Conservation (phyloP, 1,140 invertebrate species). For the Drosophila tsacasi region DNA sequence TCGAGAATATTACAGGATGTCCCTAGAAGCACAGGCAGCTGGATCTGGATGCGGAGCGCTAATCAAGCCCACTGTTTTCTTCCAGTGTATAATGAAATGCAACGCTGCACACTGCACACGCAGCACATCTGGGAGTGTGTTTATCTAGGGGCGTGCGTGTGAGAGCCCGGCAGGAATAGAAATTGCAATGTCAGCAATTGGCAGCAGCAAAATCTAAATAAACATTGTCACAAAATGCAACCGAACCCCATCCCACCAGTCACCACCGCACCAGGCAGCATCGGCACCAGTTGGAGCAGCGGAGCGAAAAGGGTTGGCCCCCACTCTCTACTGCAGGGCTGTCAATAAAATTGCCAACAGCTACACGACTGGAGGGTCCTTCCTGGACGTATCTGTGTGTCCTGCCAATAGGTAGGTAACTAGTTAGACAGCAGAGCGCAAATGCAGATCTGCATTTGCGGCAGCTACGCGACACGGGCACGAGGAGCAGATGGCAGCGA, state of each 20-base stretch:
- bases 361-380: constrained; percentile 26
- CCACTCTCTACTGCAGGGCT: constrained; percentile 45
- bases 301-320: constrained; percentile 49
- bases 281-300: constrained; percentile 20
- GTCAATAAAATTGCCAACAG: constrained; percentile 83
- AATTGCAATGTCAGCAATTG: constrained; percentile 84
- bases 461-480: constrained; percentile 46
- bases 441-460: constrained; percentile 71
- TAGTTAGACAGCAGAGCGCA: constrained; percentile 68
- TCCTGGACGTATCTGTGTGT: constrained; percentile 45
- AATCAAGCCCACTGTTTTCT: constrained; percentile 38
- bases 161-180: constrained; percentile 71
- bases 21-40: background rate
- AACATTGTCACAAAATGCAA: constrained; percentile 84
- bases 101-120: constrained; percentile 73
- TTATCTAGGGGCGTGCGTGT: constrained; percentile 42
- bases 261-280: constrained; percentile 5
- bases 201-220: constrained; percentile 84
- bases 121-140: constrained; percentile 58
- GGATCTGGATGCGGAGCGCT: background rate
- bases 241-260: constrained; percentile 38
- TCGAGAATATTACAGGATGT: background rate
- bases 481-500: constrained; percentile 49
- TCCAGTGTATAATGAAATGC: constrained; percentile 71
- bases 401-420: constrained; percentile 74